Percentiles rank a stretch among this genome's conserved stretches.
These are phyloP conservation scores for Prionailurus bengalensis DNA, from an alignment of 2,113 vertebrate species.

Conservation along the genomic window DNA sequence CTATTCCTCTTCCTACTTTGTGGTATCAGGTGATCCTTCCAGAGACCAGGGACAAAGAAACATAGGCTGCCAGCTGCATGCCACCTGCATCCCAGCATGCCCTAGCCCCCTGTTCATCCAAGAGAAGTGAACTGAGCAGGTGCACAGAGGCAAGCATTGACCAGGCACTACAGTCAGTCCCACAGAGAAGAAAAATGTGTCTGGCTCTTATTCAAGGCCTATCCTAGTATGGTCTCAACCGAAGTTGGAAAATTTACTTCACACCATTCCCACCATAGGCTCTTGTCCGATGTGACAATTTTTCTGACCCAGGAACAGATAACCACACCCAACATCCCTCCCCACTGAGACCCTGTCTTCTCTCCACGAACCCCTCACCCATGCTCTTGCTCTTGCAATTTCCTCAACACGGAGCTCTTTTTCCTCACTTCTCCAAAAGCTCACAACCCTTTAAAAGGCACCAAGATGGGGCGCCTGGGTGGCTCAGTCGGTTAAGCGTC, in stretches of 20 bases:
- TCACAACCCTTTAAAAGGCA: background rate
- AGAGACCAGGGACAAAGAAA: background rate
- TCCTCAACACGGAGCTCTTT: background rate
- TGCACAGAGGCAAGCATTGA: background rate
- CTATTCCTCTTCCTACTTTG: background rate
- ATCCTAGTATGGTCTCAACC: background rate
- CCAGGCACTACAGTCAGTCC: background rate
- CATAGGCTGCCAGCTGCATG: too few species aligned
- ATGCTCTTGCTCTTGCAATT: background rate
- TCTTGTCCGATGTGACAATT: too few species aligned
- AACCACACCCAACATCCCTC: accelerated
- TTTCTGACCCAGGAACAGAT: background rate
- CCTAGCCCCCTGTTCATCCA: accelerated
- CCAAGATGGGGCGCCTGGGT: background rate
- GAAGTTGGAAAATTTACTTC: background rate
- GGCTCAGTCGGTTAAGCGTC: too few species aligned
- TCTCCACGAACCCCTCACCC: too few species aligned
- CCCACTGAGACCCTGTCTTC: too few species aligned
- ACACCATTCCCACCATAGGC: too few species aligned
- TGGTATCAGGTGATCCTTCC: background rate
- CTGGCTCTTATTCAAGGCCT: background rate
- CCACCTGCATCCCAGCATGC: accelerated
- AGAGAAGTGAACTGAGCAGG: background rate
- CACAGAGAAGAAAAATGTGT: background rate
- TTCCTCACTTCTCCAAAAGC: background rate